Evolutionary conservation across 2,113 vertebrate species (phyloP).

Genomic region (Scortum barcoo): DNA sequence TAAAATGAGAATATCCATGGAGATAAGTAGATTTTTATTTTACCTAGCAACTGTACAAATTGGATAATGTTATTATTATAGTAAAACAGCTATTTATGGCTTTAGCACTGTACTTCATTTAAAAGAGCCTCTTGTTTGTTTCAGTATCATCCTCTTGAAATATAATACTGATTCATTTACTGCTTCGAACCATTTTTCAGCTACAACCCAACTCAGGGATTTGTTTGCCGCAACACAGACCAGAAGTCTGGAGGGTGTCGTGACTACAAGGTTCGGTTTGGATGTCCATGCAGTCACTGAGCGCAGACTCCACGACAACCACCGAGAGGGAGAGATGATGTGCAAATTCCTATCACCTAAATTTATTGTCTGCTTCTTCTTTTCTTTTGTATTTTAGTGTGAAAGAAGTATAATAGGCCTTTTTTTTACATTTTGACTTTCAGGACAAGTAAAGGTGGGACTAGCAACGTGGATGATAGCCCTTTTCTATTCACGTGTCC

Average conservation of each 20-base stretch:
- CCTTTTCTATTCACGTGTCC: background rate
- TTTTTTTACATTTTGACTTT: background rate
- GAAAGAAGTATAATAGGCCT: background rate
- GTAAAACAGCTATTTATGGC: background rate
- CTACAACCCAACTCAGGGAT: slow-evolving; percentile 37
- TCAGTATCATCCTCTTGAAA: background rate
- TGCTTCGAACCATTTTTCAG: slow-evolving; percentile 24
- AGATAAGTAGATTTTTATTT: no score
- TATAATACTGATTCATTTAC: background rate
- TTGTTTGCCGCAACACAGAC: slow-evolving; percentile 23
- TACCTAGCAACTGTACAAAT: background rate
- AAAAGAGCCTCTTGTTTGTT: background rate
- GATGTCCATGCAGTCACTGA: slow-evolving; percentile 39
- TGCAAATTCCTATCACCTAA: background rate
- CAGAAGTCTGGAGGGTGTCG: background rate
- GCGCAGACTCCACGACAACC: background rate
- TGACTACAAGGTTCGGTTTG: slow-evolving; percentile 64
- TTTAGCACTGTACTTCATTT: background rate
- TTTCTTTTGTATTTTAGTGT: background rate
- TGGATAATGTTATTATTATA: background rate
- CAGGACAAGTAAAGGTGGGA: background rate
- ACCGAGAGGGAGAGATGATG: slow-evolving; percentile 4
- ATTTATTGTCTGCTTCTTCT: background rate
- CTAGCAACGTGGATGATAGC: background rate
- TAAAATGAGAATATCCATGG: background rate